Base-by-base conservation (phyloP, 2,113 vertebrate genomes). In the Cinclus mexicanus region DNA sequence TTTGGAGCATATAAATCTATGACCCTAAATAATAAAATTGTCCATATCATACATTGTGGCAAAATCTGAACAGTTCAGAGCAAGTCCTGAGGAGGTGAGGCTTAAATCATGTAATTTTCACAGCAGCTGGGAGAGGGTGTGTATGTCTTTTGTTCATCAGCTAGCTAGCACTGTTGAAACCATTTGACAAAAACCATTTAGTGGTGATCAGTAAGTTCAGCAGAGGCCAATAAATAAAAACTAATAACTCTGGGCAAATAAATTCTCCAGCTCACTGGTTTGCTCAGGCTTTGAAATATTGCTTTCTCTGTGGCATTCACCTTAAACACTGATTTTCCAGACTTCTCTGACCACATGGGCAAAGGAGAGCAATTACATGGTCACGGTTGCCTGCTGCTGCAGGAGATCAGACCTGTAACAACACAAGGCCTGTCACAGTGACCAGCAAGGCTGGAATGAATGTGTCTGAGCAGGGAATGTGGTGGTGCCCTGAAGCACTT, bases 201-300 rank as follows among this genome's bases (percentile, higher is more conserved):
- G 41, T 57, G 5, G 14, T 24, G n/a, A n/a, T 84, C 47, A 50
- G 20, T 42, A 25, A 14, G 26, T 39, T 90, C n/a, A 63, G 10
- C 1, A 70, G 50, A 89, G 28, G 16, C 14, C 88, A 95, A 87
- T 67, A 94, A 76, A 94, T 91, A 37, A 95, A 83, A 95, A 41
- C 33, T 41, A 52, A 61, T 13, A 41, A 41, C 64, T 70, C 42
- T 28, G 50, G 42, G 52, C 14, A 37, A 90, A 86, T 49, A 75
- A 90, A 90, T 86, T 77, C n/a, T 52, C 44, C 24, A 63, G 50
- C 14, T 83, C 19, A 47, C 44, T 57, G 49, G 69, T 49, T 80
- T 87, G 44, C 24, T 83, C 25, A 19, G 47, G 15, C 33, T 81
- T 65, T 90, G 70, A 84, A 87, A 87, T 89, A 81, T 6, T 76